Evolutionary conservation across 2,113 vertebrate species (phyloP).

Genomic region (Odocoileus virginianus): DNA sequence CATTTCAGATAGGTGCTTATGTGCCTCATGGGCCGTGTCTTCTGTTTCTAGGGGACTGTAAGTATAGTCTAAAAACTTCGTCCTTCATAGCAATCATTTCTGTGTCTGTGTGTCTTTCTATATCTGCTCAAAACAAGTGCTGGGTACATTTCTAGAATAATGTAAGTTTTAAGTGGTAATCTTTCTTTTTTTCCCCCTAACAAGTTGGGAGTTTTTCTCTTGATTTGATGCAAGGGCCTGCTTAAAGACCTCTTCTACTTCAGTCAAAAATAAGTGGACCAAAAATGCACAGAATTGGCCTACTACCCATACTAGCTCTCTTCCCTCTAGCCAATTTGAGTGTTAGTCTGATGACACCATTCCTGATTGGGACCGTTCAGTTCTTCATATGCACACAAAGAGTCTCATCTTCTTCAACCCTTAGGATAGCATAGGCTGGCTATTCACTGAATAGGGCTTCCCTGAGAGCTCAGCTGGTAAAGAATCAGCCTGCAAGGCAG

Average conservation of each 20-base stretch:
- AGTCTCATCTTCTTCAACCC: not conserved
- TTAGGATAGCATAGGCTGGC: not conserved
- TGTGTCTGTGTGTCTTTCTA: not conserved
- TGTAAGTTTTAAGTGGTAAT: not conserved
- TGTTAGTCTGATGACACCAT: not conserved
- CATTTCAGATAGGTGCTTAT: not conserved
- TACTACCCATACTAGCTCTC: not conserved
- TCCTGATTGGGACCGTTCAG: not conserved
- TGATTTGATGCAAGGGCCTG: not conserved
- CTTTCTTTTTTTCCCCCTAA: not conserved
- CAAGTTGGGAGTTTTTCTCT: not conserved
- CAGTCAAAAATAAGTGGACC: not conserved
- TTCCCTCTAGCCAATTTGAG: not conserved
- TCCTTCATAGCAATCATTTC: not conserved
- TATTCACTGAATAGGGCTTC: not conserved
- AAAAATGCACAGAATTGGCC: not conserved
- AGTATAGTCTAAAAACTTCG: not conserved
- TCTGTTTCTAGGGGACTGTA: not conserved
- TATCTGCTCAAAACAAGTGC: not conserved
- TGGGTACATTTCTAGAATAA: not conserved
- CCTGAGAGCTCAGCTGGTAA: not conserved
- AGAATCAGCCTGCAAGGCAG: not conserved
- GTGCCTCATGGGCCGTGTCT: accelerated
- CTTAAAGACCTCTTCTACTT: not conserved
- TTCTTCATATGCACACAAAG: slow-evolving; percentile 2